phyloP scores from a whole-genome alignment of 1,140 invertebrate species.

The Xylocopa sonorina region DNA sequence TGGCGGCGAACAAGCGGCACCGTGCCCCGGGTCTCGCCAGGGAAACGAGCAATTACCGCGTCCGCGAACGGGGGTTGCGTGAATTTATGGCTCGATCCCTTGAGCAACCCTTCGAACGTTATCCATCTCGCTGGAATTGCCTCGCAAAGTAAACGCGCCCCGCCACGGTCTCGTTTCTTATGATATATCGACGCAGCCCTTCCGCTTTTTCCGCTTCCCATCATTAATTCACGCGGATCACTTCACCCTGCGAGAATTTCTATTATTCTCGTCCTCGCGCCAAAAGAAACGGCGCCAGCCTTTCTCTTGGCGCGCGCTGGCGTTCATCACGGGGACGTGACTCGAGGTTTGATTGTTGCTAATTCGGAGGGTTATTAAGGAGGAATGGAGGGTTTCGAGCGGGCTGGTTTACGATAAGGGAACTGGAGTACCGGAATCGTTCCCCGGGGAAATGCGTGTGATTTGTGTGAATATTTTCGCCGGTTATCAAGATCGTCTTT shows the following conservation, averaged over 20 bases:
- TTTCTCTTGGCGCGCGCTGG: no score
- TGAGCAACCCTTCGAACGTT: slow-evolving; percentile 56
- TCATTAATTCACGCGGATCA: no score
- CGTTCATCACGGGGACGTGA: no score
- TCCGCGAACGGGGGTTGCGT: neutral
- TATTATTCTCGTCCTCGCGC: no score
- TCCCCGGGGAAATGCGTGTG: neutral
- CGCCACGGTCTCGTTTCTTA: slow-evolving; percentile 20
- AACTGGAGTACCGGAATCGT: neutral
- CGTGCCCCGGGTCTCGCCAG: slow-evolving; percentile 39
- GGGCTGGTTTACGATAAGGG: neutral
- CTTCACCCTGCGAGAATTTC: no score
- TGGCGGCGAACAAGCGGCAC: slow-evolving; percentile 39
- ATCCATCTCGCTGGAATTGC: slow-evolving; percentile 53
- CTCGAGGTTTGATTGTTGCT: neutral
- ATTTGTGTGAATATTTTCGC: neutral
- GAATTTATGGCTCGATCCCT: slow-evolving; percentile 59
- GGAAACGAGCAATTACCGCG: slow-evolving; percentile 62
- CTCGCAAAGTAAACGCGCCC: slow-evolving; percentile 24
- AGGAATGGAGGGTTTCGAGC: neutral
- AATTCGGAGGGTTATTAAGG: neutral
- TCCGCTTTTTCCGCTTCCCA: no score
- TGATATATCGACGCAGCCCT: slow-evolving; percentile 17
- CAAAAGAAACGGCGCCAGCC: no score
- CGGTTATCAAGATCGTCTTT: neutral